Evolutionary conservation across 2,888 invertebrate genomes (phyloP).

Genomic region (Troilus luridus): DNA sequence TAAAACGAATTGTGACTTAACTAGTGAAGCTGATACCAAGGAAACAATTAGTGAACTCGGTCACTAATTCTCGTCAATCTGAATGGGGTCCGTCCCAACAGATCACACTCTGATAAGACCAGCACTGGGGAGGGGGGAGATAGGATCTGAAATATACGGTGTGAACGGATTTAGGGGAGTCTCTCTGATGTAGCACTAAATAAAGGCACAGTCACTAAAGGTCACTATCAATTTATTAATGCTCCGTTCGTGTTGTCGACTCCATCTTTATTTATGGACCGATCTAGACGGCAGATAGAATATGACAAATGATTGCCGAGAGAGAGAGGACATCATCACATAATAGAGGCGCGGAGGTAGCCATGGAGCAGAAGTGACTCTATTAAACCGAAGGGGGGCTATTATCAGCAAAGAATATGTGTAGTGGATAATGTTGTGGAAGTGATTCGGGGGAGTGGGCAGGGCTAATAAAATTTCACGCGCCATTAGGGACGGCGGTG

Average conservation of each 20-base stretch:
- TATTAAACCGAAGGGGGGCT: conserved; percentile 52
- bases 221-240: conserved; percentile 44
- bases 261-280: conserved; percentile 23
- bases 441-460: conserved; percentile 60
- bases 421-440: conserved; percentile 62
- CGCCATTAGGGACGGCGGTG: conserved; percentile 62
- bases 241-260: not conserved
- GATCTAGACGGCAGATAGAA: conserved; percentile 31
- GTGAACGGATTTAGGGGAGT: conserved; percentile 30
- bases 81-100: not conserved
- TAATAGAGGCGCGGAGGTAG: conserved; percentile 21
- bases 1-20: too few relatives aligned
- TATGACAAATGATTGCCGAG: conserved; percentile 25
- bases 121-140: not conserved
- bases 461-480: conserved; percentile 61
- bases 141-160: conserved; percentile 43
- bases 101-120: not conserved
- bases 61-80: not conserved
- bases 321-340: not conserved
- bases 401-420: conserved; percentile 60
- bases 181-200: conserved; percentile 19
- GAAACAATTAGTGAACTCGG: not conserved
- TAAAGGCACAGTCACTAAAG: conserved; percentile 1
- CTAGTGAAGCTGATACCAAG: too few relatives aligned
- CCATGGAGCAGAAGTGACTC: conserved; percentile 50